Evolutionary conservation across 2,113 vertebrate species (phyloP).

Genomic region (Polyodon spathula): DNA sequence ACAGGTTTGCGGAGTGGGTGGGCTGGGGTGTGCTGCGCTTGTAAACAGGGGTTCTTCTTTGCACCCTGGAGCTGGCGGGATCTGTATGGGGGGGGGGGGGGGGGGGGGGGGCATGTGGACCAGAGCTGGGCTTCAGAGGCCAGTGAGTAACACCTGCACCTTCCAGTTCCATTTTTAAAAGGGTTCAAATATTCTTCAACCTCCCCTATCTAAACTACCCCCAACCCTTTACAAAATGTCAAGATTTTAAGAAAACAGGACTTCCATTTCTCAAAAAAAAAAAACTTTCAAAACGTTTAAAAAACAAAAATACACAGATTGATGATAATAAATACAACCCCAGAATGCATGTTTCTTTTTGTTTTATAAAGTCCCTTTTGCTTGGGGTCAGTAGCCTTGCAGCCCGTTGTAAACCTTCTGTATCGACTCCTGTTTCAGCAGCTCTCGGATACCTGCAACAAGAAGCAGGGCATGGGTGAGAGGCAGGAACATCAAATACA

Average conservation of each 20-base stretch:
- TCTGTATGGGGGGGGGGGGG: no score
- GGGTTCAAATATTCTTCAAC: no score
- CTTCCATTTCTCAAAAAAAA: conserved; percentile 8
- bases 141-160: no score
- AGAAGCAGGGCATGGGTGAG: conserved; percentile 12
- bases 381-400: conserved; percentile 78
- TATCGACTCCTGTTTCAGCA: conserved; percentile 79
- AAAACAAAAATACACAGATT: conserved; percentile 37
- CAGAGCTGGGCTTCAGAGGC: no score
- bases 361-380: conserved; percentile 20
- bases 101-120: no score
- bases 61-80: no score
- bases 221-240: no score
- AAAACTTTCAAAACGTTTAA: conserved; percentile 19
- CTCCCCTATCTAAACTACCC: no score
- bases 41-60: no score
- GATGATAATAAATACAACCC: conserved; percentile 55
- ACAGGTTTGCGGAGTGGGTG: no score
- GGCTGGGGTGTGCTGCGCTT: no score
- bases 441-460: conserved; percentile 67
- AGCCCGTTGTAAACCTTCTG: conserved; percentile 95
- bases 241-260: conserved; percentile 9
- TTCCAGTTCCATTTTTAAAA: no score
- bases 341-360: conserved; percentile 24
- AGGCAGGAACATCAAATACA: neutral